Conservation (phyloP, 2,113 vertebrate genomes). For the Neofelis nebulosa region DNA sequence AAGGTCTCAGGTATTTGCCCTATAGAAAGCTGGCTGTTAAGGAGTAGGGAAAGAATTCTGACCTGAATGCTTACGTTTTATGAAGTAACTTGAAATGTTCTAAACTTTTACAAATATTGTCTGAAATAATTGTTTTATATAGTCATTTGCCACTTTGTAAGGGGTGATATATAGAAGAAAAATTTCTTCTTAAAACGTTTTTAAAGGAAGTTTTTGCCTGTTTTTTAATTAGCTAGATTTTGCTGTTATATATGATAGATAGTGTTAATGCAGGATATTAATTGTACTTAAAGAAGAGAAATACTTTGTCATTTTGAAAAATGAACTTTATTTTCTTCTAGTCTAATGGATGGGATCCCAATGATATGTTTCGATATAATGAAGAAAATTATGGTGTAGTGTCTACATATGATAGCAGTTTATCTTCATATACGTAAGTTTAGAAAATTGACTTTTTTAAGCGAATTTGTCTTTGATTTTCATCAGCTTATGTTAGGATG, state of each 20-base stretch:
- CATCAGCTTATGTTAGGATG: not conserved
- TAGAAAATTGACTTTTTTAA: constrained; percentile 51
- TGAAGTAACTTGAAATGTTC: not conserved
- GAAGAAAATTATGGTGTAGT: constrained; percentile 98
- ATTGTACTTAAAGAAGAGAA: constrained; percentile 24
- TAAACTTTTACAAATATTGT: not conserved
- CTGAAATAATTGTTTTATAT: not conserved
- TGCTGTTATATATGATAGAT: not conserved
- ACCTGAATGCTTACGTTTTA: not conserved
- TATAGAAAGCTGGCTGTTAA: not conserved
- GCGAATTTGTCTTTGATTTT: constrained; percentile 42
- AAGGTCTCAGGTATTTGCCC: not conserved
- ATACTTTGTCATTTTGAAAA: constrained; percentile 81
- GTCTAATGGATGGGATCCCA: constrained; percentile 99
- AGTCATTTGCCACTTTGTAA: not conserved
- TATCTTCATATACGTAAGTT: constrained; percentile 98
- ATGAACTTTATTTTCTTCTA: constrained; percentile 83
- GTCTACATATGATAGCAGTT: constrained; percentile 98
- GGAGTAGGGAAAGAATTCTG: not conserved
- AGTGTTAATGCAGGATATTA: not conserved
- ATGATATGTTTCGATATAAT: constrained; percentile 99
- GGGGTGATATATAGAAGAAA: not conserved
- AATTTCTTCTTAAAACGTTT: not conserved
- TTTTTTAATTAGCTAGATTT: not conserved
- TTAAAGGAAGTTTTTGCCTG: constrained; percentile 5